phyloP scores from a whole-genome alignment of 2,113 vertebrate genomes.

The Aepyceros melampus region DNA sequence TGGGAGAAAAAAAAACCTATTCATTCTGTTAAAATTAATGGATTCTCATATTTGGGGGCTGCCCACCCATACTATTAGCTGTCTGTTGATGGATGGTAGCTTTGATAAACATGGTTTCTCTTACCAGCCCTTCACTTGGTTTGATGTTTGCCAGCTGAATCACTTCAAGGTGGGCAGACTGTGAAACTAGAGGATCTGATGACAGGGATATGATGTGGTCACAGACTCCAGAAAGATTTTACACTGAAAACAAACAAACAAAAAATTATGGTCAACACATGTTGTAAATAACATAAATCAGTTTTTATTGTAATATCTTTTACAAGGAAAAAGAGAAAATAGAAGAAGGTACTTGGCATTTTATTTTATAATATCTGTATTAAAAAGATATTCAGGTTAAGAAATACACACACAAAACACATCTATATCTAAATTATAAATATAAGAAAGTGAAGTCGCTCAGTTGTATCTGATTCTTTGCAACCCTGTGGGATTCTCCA shows the following conservation, averaged over 20 bases:
- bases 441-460: no score
- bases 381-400: not conserved
- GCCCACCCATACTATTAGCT: not conserved
- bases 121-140: constrained; percentile 91
- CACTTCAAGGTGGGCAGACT: constrained; percentile 89
- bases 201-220: constrained; percentile 89
- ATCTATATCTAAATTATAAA: not conserved
- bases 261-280: constrained; percentile 27
- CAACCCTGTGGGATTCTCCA: no score
- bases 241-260: constrained; percentile 77
- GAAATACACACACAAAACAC: not conserved
- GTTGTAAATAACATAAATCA: not conserved
- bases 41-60: not conserved
- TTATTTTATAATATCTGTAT: constrained; percentile 13
- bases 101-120: constrained; percentile 80
- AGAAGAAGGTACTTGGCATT: constrained; percentile 4
- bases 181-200: constrained; percentile 88
- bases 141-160: constrained; percentile 90
- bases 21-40: constrained; percentile 7
- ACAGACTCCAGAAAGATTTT: constrained; percentile 88
- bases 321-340: constrained; percentile 11
- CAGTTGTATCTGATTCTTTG: no score
- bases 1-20: not conserved
- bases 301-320: not conserved
- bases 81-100: constrained; percentile 25